Evolutionary conservation across 1,140 invertebrate species (phyloP).

Genomic region (Ganaspis sp.): DNA sequence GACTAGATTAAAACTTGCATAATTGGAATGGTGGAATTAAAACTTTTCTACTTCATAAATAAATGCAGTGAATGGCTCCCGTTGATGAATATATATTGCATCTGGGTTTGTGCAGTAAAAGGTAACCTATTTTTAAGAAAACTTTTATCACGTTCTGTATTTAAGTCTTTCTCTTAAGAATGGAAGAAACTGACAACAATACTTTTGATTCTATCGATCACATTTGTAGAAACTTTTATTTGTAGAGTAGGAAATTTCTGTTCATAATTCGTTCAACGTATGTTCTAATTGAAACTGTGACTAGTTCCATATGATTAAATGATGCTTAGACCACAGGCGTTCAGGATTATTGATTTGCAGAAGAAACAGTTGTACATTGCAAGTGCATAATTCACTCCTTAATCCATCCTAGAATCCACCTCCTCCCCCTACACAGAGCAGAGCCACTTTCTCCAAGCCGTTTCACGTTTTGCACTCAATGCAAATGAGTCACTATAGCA

Average conservation of each 20-base stretch:
- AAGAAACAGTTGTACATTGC: neutral
- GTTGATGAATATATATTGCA: neutral
- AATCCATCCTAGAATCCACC: neutral
- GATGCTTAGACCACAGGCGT: neutral
- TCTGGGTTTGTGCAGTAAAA: neutral
- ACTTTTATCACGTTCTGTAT: neutral
- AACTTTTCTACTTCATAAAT: constrained; percentile 16
- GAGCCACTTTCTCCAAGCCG: constrained; percentile 45
- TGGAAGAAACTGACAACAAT: neutral
- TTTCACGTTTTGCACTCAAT: constrained; percentile 57
- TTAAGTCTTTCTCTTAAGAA: neutral
- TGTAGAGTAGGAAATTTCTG: no score
- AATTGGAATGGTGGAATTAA: constrained; percentile 19
- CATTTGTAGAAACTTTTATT: no score
- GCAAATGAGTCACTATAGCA: constrained; percentile 61
- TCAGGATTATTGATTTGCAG: neutral
- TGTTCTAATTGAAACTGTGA: no score
- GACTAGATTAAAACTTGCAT: constrained; percentile 25
- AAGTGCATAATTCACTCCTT: neutral
- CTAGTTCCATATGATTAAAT: neutral
- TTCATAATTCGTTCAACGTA: no score
- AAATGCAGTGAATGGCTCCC: neutral
- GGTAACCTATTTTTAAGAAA: neutral
- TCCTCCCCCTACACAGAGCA: neutral
- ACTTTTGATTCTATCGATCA: no score